A percentile compares a stretch with the other conserved stretches of the same genome.
These are phyloP conservation scores for Melanotaenia duboulayi DNA, from an alignment of 2,113 vertebrate genomes.

Conservation along the genomic window DNA sequence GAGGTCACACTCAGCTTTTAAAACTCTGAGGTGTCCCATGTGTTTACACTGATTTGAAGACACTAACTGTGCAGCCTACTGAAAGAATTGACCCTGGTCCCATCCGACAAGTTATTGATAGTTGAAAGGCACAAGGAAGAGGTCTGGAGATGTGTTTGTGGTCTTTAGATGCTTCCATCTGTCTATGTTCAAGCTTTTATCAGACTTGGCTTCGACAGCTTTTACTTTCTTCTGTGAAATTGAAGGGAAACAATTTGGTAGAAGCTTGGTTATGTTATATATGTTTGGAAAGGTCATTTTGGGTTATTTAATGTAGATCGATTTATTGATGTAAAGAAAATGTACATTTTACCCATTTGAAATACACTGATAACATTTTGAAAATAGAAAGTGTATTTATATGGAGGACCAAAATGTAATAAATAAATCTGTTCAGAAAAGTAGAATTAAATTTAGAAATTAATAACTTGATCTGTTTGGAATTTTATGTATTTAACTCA, in stretches of 20 bases:
- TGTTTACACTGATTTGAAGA: slow-evolving; percentile 5
- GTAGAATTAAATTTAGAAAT: too few relatives aligned
- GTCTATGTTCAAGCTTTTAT: neutral
- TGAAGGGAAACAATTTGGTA: too few relatives aligned
- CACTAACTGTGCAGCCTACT: neutral
- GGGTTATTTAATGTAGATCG: too few relatives aligned
- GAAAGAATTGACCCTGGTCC: neutral
- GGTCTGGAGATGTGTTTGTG: slow-evolving; percentile 10
- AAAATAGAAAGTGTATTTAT: too few relatives aligned
- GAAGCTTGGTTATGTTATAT: too few relatives aligned
- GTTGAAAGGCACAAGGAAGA: neutral
- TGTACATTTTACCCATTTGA: neutral
- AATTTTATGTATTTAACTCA: too few relatives aligned
- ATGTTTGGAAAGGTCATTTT: too few relatives aligned
- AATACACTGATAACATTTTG: neutral
- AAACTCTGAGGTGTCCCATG: slow-evolving; percentile 31
- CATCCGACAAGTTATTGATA: slow-evolving; percentile 11
- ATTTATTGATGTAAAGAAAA: neutral
- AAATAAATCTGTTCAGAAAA: too few relatives aligned
- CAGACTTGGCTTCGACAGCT: neutral
- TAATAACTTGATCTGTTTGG: too few relatives aligned
- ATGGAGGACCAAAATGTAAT: too few relatives aligned
- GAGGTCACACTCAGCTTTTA: slow-evolving; percentile 39
- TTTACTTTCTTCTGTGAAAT: neutral
- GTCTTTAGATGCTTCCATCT: neutral